Conservation (phyloP, 2,888 invertebrate genomes). For the Trichogramma evanescens region DNA sequence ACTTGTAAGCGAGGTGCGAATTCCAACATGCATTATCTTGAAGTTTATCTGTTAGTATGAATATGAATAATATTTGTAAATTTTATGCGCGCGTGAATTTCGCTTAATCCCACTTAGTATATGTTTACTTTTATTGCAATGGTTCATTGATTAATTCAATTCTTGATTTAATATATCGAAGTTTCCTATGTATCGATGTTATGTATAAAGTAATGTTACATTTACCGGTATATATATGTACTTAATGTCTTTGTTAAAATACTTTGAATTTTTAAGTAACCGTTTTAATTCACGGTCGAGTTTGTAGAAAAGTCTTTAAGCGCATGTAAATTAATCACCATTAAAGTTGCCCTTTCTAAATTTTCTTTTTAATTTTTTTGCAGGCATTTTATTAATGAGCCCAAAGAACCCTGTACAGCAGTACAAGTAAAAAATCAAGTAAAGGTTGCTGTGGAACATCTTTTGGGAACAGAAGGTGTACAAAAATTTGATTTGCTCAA, state of each 20-base stretch:
- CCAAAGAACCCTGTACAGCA: conserved; percentile 45
- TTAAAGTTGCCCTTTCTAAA: too few relatives aligned
- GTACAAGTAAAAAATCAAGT: conserved; percentile 56
- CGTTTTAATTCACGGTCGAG: too few relatives aligned
- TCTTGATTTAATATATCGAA: too few relatives aligned
- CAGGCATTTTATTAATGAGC: conserved; percentile 49
- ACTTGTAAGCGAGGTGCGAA: conserved; percentile 21
- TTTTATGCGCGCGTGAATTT: conserved; percentile 10
- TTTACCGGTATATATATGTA: too few relatives aligned
- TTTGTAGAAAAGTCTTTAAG: too few relatives aligned
- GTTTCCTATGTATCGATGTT: too few relatives aligned
- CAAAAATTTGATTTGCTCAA: conserved; percentile 55
- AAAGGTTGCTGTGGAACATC: conserved; percentile 47
- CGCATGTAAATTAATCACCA: too few relatives aligned
- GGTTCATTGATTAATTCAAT: too few relatives aligned
- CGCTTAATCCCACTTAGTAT: conserved; percentile 6
- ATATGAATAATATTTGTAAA: conserved; percentile 27
- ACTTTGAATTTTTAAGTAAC: not conserved
- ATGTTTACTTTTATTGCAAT: too few relatives aligned
- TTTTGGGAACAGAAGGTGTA: conserved; percentile 57
- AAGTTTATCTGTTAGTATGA: conserved; percentile 43
- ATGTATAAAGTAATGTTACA: too few relatives aligned
- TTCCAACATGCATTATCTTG: conserved; percentile 42
- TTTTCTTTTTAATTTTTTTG: conserved; percentile 24
- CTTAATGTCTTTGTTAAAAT: not conserved